Conservation (phyloP, 1,140 invertebrate genomes). For the Telenomus remus region DNA sequence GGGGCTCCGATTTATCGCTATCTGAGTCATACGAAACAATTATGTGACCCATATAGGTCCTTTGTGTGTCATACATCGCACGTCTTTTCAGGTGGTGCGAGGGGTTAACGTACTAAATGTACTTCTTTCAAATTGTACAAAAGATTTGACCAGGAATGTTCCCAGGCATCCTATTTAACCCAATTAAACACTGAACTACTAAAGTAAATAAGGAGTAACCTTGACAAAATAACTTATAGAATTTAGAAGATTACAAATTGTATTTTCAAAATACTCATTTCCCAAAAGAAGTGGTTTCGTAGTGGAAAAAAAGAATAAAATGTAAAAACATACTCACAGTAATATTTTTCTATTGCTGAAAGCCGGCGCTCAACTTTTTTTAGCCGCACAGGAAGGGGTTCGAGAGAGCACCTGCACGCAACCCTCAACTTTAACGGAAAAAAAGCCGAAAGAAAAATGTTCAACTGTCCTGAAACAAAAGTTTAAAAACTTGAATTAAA, state of each 20-base stretch:
- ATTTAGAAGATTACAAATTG: no score
- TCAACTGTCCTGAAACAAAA: no score
- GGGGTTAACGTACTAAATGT: constrained; percentile 24
- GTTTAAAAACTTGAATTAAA: no score
- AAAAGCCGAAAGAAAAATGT: background rate
- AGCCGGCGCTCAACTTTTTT: constrained; percentile 11
- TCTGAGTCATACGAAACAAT: no score
- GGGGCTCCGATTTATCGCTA: no score
- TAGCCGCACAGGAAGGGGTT: constrained; percentile 27
- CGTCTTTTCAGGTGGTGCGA: constrained; percentile 22
- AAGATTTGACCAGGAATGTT: constrained; percentile 17
- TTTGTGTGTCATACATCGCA: constrained; percentile 13
- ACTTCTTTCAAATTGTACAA: constrained; percentile 3
- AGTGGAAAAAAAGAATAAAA: no score
- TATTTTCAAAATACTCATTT: no score
- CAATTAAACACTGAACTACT: no score
- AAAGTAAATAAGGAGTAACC: no score
- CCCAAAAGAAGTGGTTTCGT: no score
- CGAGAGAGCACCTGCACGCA: constrained; percentile 23
- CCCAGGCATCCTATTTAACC: constrained; percentile 2
- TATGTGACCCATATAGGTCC: constrained; percentile 19
- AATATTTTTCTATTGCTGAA: constrained; percentile 1
- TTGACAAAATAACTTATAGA: no score
- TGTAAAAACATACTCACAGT: constrained; percentile 10
- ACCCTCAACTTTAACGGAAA: constrained; percentile 13